A percentile compares a stretch with the other conserved stretches of the same genome.
Evolutionary conservation across 2,797 vertebrate genomes (phyloP).

Genomic region (Aldrovandia affinis): DNA sequence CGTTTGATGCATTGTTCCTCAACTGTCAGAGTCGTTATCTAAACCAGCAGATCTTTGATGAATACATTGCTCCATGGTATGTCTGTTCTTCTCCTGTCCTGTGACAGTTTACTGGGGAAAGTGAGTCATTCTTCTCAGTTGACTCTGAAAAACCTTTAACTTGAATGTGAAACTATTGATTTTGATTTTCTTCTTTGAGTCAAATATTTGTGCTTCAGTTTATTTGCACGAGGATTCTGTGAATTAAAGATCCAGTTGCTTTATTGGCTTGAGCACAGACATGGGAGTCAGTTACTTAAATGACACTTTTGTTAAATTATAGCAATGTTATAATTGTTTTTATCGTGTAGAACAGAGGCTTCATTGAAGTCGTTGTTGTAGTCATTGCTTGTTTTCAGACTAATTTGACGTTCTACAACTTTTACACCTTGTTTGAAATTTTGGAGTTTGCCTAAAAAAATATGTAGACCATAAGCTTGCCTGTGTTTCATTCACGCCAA

Average conservation of each 20-base stretch:
- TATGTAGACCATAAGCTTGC: too few species aligned
- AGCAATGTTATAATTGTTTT: neutral
- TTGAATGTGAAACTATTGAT: neutral
- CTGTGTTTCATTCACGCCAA: neutral
- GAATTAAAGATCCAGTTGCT: neutral
- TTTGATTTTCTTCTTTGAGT: neutral
- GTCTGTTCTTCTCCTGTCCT: constrained; percentile 3
- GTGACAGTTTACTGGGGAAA: neutral
- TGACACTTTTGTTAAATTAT: neutral
- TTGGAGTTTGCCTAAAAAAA: neutral
- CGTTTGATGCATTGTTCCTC: constrained; percentile 4
- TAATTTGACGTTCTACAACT: neutral
- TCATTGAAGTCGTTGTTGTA: neutral
- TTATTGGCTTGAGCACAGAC: neutral
- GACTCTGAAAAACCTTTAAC: neutral
- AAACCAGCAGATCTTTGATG: constrained; percentile 17
- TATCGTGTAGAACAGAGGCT: neutral
- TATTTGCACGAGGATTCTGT: neutral
- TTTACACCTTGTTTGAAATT: neutral
- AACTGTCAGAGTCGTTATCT: constrained; percentile 17
- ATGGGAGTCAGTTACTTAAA: neutral
- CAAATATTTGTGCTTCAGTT: neutral
- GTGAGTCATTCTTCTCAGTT: neutral
- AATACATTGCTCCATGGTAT: constrained; percentile 26
- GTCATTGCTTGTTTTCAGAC: neutral